Conservation (phyloP, 2,113 vertebrate species). For the Hirundichthys speculiger region DNA sequence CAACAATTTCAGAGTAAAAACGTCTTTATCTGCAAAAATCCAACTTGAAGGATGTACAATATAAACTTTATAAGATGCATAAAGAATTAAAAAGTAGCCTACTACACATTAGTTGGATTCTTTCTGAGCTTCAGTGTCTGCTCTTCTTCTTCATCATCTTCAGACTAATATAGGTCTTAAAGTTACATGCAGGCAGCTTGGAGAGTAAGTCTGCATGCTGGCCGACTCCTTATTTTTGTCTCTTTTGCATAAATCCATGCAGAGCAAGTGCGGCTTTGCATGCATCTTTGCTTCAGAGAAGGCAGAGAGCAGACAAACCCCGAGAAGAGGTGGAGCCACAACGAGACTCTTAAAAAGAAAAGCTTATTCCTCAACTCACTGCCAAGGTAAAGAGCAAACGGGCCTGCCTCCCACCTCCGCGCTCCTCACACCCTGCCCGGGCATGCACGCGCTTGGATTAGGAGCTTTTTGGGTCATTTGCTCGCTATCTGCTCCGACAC, state of each 20-base stretch:
- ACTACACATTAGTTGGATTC: no score
- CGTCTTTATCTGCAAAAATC: no score
- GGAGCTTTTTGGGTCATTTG: neutral
- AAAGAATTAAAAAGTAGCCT: no score
- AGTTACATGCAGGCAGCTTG: neutral
- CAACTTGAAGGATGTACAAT: no score
- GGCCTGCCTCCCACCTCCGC: neutral
- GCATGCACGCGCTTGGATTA: constrained; percentile 35
- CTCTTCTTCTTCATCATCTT: no score
- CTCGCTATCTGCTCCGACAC: constrained; percentile 5
- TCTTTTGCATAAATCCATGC: constrained; percentile 45
- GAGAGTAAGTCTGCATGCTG: neutral
- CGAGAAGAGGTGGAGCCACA: constrained; percentile 59
- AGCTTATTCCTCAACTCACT: constrained; percentile 53
- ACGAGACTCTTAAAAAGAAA: constrained; percentile 59
- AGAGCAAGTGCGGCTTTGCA: constrained; percentile 45
- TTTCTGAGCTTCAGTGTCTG: no score
- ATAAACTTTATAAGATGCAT: no score
- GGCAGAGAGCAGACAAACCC: neutral
- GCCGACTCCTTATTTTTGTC: constrained; percentile 33
- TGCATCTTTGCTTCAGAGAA: constrained; percentile 29
- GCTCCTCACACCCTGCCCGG: constrained; percentile 9
- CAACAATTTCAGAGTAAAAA: no score
- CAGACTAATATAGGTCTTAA: no score
- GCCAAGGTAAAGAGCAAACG: constrained; percentile 57